Base-by-base conservation (phyloP, 2,888 invertebrate genomes). In the Tridacna gigas region DNA sequence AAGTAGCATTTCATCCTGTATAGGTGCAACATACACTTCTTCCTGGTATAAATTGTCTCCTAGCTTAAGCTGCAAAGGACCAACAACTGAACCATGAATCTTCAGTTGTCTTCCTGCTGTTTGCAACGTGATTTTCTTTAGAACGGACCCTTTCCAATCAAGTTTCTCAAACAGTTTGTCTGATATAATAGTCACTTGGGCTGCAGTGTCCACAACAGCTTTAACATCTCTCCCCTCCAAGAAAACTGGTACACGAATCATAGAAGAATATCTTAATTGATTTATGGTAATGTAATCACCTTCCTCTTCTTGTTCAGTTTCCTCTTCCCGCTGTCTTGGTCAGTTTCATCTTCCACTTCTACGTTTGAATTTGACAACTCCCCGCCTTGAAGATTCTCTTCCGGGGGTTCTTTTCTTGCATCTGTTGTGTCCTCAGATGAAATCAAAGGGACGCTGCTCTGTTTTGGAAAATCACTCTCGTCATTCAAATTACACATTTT, bases 161-260 rank as follows among this genome's bases (percentile, higher is more conserved):
- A 77, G 5, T 69, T 51, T 22, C 25, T 56, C 51, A 56, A 56
- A 77, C 28, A 77, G 2, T 1, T 28, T n/a, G 45, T 77, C 77
- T 0, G 77, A 77, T 26, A 77, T 15, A 28, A 69, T 22, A 12
- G 69, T 77, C 7, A 77, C 77, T 22, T 77, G 51, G n/a, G 69
- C 77, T 51, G 77, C 77, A 1, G 77, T 77, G 22, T 69, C 77
- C 12, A 77, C 69, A 1, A 77, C 77, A 11, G 77, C 77, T 28
- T 77, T 63, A 15, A 74, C 18, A 11, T 47, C 12, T 4, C 12
- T 20, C 11, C 47, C 65, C 5, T 66, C 47, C n/a, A 77, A 11
- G 7, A 15, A 48, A 12, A 66, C 48, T 15, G 47, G 47, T 20
- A 77, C 20, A 0, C 51, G 20, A 51, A 77, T 22, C 66, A 77